Conservation (phyloP, 2,113 vertebrate species). For the Abramis brama region DNA sequence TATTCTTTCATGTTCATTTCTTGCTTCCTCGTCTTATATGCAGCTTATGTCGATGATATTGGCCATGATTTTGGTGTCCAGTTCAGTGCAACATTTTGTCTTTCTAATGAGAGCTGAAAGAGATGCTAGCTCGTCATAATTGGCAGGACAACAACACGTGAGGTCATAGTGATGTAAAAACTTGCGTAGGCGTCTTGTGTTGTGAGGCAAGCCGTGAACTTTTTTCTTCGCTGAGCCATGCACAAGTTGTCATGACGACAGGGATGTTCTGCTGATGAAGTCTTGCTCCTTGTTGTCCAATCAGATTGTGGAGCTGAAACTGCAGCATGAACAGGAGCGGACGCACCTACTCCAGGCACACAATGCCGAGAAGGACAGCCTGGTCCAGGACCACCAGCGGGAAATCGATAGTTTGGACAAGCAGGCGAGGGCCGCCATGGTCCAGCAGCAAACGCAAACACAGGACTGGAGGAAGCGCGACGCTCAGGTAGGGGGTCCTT, state of each 20-base stretch:
- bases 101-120: constrained; percentile 68
- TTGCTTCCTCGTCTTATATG: constrained; percentile 27
- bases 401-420: constrained; percentile 87
- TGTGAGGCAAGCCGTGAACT: constrained; percentile 58
- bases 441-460: constrained; percentile 86
- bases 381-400: constrained; percentile 92
- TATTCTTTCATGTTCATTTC: constrained; percentile 2
- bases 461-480: constrained; percentile 90
- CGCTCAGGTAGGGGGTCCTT: constrained; percentile 86
- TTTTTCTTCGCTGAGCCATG: constrained; percentile 75
- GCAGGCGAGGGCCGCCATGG: constrained; percentile 85
- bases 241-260: constrained; percentile 81
- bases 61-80: constrained; percentile 51
- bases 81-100: constrained; percentile 75
- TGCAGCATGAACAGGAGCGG: constrained; percentile 97
- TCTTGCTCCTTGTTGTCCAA: constrained; percentile 92
- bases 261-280: constrained; percentile 87
- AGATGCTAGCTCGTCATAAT: constrained; percentile 80
- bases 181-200: constrained; percentile 62
- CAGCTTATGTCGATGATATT: constrained; percentile 57
- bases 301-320: constrained; percentile 98
- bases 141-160: constrained; percentile 68
- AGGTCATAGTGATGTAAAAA: constrained; percentile 86
- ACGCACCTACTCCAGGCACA: constrained; percentile 95
- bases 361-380: constrained; percentile 89